Evolutionary conservation across 1,140 invertebrate species (phyloP).

Genomic region (Campoletis sonorensis): DNA sequence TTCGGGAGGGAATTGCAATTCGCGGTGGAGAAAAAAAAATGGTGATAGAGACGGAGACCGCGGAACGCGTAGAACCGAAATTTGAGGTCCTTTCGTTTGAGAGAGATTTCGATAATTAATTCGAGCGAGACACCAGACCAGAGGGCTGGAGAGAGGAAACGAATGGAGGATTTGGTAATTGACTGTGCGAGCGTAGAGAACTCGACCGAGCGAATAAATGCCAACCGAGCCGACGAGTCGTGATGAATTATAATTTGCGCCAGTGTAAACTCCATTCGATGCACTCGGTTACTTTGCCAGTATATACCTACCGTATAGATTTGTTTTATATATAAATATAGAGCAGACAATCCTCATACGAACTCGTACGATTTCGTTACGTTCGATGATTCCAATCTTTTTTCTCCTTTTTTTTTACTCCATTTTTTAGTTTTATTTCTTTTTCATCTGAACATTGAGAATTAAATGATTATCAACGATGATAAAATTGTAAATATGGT

Average conservation of each 20-base stretch:
- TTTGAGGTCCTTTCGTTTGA: conserved; percentile 42
- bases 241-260: conserved; percentile 45
- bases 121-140: conserved; percentile 8
- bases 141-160: not conserved
- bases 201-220: conserved; percentile 39
- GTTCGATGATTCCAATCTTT: not conserved
- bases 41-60: conserved; percentile 39
- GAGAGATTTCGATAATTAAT: conserved; percentile 43
- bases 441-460: not conserved
- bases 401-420: not conserved
- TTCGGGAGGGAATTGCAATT: not conserved
- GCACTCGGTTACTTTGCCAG: not conserved
- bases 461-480: not conserved
- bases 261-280: conserved; percentile 27
- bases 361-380: not conserved
- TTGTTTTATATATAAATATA: not conserved
- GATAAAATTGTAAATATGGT: not conserved
- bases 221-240: conserved; percentile 25
- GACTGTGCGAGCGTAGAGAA: conserved; percentile 26
- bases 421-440: too few species aligned
- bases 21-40: conserved; percentile 38
- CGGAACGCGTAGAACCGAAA: conserved; percentile 13
- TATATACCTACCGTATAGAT: not conserved
- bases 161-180: conserved; percentile 40
- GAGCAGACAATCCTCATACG: not conserved